Evolutionary conservation across 2,797 vertebrate species (phyloP).

Genomic region (Micrastur ruficollis): DNA sequence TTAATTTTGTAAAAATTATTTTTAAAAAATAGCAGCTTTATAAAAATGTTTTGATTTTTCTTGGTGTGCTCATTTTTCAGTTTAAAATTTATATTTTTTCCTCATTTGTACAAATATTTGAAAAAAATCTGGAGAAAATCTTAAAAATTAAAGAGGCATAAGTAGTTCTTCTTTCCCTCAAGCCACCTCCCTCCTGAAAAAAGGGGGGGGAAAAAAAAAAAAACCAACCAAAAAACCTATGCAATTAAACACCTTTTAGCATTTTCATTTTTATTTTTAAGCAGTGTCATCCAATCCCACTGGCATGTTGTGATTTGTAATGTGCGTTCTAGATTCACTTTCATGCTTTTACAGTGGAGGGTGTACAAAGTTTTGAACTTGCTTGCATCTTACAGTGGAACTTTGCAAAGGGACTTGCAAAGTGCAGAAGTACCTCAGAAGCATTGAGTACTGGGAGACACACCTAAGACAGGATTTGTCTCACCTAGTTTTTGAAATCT

Average conservation of each 20-base stretch:
- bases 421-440: neutral
- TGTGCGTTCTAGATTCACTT: neutral
- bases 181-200: neutral
- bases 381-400: neutral
- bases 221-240: neutral
- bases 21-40: neutral
- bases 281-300: neutral
- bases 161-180: neutral
- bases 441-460: neutral
- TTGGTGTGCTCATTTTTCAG: neutral
- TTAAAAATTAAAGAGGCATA: neutral
- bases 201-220: rapidly evolving
- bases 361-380: neutral
- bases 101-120: neutral
- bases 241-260: neutral
- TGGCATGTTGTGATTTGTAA: neutral
- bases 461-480: neutral
- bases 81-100: neutral
- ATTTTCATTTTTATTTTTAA: neutral
- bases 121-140: neutral
- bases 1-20: neutral
- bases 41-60: neutral
- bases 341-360: neutral
- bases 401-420: neutral
- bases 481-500: neutral